These are phyloP conservation scores for Globicephala melas DNA, from an alignment of 2,113 vertebrate genomes.

Conservation along the genomic window DNA sequence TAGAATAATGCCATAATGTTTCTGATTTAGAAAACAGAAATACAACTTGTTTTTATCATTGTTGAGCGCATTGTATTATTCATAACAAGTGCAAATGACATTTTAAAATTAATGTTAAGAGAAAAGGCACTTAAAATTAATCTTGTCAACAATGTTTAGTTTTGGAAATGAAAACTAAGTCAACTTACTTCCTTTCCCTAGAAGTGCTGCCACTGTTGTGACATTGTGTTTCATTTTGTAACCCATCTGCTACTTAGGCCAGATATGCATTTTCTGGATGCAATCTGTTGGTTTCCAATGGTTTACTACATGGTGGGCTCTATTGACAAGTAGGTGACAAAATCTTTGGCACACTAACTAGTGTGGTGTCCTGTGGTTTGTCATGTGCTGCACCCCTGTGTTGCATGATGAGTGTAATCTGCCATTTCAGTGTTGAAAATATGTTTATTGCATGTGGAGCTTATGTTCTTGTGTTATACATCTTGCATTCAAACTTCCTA, in stretches of 20 bases:
- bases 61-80: background rate
- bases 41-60: conserved; percentile 48
- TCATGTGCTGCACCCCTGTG: conserved; percentile 68
- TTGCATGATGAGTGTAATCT: conserved; percentile 78
- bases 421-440: conserved; percentile 39
- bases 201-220: conserved; percentile 79
- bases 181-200: conserved; percentile 67
- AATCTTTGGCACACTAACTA: conserved; percentile 75
- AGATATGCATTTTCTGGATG: conserved; percentile 99
- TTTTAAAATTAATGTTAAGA: background rate
- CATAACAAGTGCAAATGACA: conserved; percentile 21
- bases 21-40: conserved; percentile 73
- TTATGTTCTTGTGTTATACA: conserved; percentile 41
- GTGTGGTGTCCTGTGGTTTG: conserved; percentile 79
- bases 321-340: conserved; percentile 97
- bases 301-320: conserved; percentile 99
- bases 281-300: conserved; percentile 99
- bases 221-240: conserved; percentile 86
- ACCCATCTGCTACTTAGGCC: conserved; percentile 89
- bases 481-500: conserved; percentile 40
- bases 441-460: conserved; percentile 72
- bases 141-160: conserved; percentile 22
- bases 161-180: conserved; percentile 57
- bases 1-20: conserved; percentile 72
- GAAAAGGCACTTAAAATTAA: background rate